Base-by-base conservation (phyloP, 2,113 vertebrate genomes). In the Alligator mississippiensis region DNA sequence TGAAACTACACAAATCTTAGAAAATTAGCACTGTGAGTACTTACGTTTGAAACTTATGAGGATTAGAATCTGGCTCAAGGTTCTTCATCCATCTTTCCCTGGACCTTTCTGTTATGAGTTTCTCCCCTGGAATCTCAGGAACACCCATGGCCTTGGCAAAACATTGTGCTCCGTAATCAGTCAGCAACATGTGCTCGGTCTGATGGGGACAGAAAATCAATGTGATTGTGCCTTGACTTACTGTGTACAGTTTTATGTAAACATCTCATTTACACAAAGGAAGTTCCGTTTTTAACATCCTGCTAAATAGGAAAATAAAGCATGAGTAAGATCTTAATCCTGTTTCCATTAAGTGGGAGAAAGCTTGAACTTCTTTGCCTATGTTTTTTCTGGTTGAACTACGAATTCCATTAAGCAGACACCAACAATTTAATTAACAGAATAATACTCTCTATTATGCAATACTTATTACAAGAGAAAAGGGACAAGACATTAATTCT, bases 111-210 rank as follows among this genome's bases (percentile, higher is more conserved):
- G 99, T 99, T 88, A 99, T 93, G 83, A 99, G 98, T 61, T 98
- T 98, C 95, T 99, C 98, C 15, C 80, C 97, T 11, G 98, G 97
- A 68, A 98, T 96, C 92, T 98, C 97, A 15, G 98, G 98, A 86
- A 99, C 54, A 57, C 98, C 98, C 98, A 99, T 98, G 66, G 97
- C 92, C 64, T 89, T 98, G 85, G 99, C 99, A 89, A 99, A 99
- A 13, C 96, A 89, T 9, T 79, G 96, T 34, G 99, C 99, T 2
- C 99, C 99, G 54, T 95, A 97, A 75, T 97, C 98, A 30, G 99
- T 99, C 92, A 99, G 98, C 94, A 98, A 98, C 90, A 97, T 93
- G 28, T 99, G 99, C 24, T 97, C 97, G 0, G 99, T 99, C 99
- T 99, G 87, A 88, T 54, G 63, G 88, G 87, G 63, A 82, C 38